Conservation (phyloP, 2,113 vertebrate species). For the Tympanuchus pallidicinctus region DNA sequence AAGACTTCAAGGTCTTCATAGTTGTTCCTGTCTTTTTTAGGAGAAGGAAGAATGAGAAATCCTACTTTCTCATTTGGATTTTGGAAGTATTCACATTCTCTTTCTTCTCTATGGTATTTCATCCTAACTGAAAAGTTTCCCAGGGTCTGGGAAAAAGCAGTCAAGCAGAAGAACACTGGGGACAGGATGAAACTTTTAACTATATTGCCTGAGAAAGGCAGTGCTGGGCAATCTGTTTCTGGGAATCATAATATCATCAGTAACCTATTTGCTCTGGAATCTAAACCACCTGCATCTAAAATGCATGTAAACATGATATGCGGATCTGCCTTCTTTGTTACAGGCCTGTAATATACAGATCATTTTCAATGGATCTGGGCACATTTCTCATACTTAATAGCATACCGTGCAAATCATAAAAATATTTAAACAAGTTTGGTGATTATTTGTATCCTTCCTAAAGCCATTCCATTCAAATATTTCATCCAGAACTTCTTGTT, state of each 20-base stretch:
- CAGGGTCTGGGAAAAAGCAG: constrained; percentile 60
- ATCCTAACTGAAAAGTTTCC: background rate
- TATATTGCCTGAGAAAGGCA: background rate
- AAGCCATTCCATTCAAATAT: background rate
- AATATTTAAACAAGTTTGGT: background rate
- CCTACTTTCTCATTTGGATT: background rate
- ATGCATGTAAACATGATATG: background rate
- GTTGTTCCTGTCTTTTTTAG: background rate
- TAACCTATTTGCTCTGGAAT: constrained; percentile 53
- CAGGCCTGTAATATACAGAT: background rate
- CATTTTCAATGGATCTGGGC: background rate
- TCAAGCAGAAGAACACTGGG: constrained; percentile 35
- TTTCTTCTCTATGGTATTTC: constrained; percentile 7
- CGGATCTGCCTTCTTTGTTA: background rate
- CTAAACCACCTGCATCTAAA: background rate
- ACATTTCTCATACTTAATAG: background rate
- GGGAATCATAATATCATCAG: constrained; percentile 26
- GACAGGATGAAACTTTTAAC: constrained; percentile 2
- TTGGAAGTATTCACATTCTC: background rate
- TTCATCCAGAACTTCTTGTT: background rate
- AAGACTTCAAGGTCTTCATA: background rate
- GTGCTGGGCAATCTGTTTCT: background rate
- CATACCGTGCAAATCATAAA: background rate
- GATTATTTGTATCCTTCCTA: background rate
- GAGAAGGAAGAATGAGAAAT: background rate